Percentiles rank a stretch among this genome's conserved stretches.
Evolutionary conservation across 2,797 vertebrate genomes (phyloP).

Genomic region (Acanthopagrus latus): DNA sequence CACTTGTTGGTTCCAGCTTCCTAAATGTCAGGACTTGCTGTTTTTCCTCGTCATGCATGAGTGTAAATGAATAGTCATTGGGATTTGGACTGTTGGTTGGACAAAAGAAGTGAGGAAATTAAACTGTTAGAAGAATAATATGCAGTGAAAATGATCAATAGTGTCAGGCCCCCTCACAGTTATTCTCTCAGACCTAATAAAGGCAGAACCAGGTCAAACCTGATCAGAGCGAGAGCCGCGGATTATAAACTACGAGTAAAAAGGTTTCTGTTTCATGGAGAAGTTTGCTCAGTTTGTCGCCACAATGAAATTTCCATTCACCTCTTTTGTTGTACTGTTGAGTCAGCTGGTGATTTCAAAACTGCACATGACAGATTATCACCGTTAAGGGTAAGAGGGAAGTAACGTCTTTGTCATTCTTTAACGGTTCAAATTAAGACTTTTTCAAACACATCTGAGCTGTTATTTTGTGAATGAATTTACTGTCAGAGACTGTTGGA

Average conservation of each 20-base stretch:
- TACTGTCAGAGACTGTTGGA: not conserved
- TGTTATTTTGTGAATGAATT: slow-evolving; percentile 27
- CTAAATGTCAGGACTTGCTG: too few relatives aligned
- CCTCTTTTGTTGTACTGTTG: not conserved
- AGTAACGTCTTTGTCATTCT: not conserved
- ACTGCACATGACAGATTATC: not conserved
- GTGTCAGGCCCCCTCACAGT: too few relatives aligned
- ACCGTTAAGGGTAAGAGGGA: not conserved
- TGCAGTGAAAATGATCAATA: too few relatives aligned
- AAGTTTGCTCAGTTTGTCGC: not conserved
- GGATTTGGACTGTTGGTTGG: too few relatives aligned
- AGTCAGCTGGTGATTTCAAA: not conserved
- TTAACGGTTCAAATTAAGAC: too few relatives aligned
- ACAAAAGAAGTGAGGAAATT: too few relatives aligned
- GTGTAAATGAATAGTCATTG: too few relatives aligned
- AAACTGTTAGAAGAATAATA: too few relatives aligned
- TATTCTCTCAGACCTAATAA: not conserved
- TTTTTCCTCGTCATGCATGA: too few relatives aligned
- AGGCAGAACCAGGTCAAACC: not conserved
- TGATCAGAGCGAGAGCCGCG: not conserved
- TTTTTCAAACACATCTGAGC: too few relatives aligned
- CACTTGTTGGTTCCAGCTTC: too few relatives aligned
- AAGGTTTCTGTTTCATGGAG: not conserved
- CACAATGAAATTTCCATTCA: not conserved
- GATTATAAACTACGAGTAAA: not conserved